Evolutionary conservation across 1,140 invertebrate species (phyloP), one percentile per base, ranked within the genome.

Genomic region (Spodoptera frugiperda): DNA sequence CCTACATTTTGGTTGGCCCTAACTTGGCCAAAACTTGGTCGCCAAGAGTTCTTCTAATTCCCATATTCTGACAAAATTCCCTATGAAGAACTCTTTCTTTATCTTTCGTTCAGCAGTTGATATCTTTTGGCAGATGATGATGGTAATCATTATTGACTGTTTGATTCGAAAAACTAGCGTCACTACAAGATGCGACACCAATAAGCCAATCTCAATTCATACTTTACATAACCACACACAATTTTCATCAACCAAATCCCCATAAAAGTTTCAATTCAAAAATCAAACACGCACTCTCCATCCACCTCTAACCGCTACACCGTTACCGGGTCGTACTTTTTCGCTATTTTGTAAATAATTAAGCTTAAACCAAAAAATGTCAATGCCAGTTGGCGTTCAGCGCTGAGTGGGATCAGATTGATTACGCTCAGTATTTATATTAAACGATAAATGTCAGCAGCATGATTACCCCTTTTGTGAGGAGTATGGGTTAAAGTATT

Each of bases 351-450:
- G 85, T 85, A 76, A 85, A 87, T 89, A 91, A 89, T 89, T 85
- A 91, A 89, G 84, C 82, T 84, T 77, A 84, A 89, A 91, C 87
- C 89, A 84, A 88, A 87, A 84, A 84, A 85, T 76, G 88, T 91
- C 89, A 87, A 82, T 81, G 75, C 77, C 89, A 89, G 68, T 84
- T 86, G 84, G 84, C 80, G 82, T 77, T 33, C 68, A 68, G 63
- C 53, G 68, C 19, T 14, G 53, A 63, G 12, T 53, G 57, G 46
- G 57, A 53, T 51, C 59, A 30, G 59, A 74, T 74, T 63, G 72
- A 74, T 74, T 63, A 63, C 39, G 10, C 48, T 33, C 48, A 51
- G 70, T 74, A 15, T 12, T 65, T 21, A 48, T 65, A 65, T 59
- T 73, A 73, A 46, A 19, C 14, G 17, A 39, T 39, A 9, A 39